Percentiles rank a stretch among this genome's conserved stretches.
Evolutionary conservation across 2,888 invertebrate genomes (phyloP).

Genomic region (Cryptus armator): DNA sequence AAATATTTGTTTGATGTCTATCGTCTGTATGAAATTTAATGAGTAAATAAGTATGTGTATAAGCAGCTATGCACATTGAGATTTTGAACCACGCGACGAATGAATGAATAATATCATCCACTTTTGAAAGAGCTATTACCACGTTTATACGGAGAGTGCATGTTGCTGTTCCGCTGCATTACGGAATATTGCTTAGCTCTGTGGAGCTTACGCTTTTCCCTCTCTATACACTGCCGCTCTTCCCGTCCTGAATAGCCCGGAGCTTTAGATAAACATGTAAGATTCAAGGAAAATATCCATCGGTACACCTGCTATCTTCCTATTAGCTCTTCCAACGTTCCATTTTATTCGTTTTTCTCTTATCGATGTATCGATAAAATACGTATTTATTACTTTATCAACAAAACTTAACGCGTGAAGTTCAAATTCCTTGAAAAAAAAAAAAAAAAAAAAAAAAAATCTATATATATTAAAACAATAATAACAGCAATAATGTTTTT

Average conservation of each 20-base stretch:
- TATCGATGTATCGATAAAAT: conserved; percentile 5
- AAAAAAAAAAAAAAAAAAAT: not conserved
- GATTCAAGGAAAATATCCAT: conserved; percentile 47
- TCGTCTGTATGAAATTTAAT: too few relatives aligned
- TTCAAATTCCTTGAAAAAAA: not conserved
- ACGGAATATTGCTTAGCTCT: conserved; percentile 53
- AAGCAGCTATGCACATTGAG: not conserved
- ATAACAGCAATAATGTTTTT: not conserved
- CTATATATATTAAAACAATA: not conserved
- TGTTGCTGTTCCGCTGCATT: conserved; percentile 50
- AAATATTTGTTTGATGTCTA: too few relatives aligned
- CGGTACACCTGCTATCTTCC: conserved; percentile 32
- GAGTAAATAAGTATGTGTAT: too few relatives aligned
- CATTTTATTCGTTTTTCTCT: conserved; percentile 1
- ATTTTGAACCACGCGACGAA: conserved; percentile 3
- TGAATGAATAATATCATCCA: conserved; percentile 9
- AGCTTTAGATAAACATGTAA: conserved; percentile 47
- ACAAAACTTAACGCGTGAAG: not conserved
- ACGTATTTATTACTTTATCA: not conserved
- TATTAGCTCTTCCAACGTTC: conserved; percentile 10
- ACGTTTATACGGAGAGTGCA: conserved; percentile 45
- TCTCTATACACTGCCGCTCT: not conserved
- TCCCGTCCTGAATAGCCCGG: not conserved
- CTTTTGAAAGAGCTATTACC: conserved; percentile 46
- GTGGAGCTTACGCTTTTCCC: conserved; percentile 35